Conservation (phyloP, 2,888 invertebrate species). For the Prosopocoilus inquinatus region DNA sequence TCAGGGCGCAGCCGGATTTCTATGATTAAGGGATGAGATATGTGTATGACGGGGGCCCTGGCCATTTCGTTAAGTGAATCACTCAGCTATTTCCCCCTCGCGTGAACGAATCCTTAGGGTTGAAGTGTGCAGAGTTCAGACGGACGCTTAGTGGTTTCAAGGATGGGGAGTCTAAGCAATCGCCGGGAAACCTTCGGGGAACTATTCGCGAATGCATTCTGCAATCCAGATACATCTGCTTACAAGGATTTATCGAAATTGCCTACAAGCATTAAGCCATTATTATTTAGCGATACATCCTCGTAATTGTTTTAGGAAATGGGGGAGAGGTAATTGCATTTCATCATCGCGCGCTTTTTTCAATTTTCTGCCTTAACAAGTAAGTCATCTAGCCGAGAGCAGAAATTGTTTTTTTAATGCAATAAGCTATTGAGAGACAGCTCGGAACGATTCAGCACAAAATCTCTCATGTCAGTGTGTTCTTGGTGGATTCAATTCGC, state of each 20-base stretch:
- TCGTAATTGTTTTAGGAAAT: too few species aligned
- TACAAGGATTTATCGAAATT: constrained; percentile 1
- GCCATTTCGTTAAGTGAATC: constrained; percentile 40
- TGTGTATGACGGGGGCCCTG: constrained; percentile 33
- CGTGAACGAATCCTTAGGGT: constrained; percentile 23
- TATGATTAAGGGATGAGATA: constrained; percentile 36
- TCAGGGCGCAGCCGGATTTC: constrained; percentile 18
- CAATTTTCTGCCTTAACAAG: too few species aligned
- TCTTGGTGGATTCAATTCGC: too few species aligned
- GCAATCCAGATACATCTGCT: constrained; percentile 14
- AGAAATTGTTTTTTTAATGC: neutral
- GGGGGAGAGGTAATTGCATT: too few species aligned
- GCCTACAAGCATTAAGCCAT: neutral
- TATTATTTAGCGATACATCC: too few species aligned
- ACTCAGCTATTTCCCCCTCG: constrained; percentile 33
- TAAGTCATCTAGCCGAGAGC: too few species aligned
- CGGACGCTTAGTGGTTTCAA: constrained; percentile 26
- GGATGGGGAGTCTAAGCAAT: constrained; percentile 25
- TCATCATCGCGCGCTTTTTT: too few species aligned
- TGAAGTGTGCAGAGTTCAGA: constrained; percentile 16
- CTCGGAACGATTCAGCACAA: too few species aligned
- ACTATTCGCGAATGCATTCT: constrained; percentile 13
- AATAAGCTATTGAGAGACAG: neutral
- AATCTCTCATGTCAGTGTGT: too few species aligned
- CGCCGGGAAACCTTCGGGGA: constrained; percentile 16